Evolutionary conservation across 2,113 vertebrate species (phyloP), one percentile per base, ranked within the genome.

Genomic region (Chloebia gouldiae): DNA sequence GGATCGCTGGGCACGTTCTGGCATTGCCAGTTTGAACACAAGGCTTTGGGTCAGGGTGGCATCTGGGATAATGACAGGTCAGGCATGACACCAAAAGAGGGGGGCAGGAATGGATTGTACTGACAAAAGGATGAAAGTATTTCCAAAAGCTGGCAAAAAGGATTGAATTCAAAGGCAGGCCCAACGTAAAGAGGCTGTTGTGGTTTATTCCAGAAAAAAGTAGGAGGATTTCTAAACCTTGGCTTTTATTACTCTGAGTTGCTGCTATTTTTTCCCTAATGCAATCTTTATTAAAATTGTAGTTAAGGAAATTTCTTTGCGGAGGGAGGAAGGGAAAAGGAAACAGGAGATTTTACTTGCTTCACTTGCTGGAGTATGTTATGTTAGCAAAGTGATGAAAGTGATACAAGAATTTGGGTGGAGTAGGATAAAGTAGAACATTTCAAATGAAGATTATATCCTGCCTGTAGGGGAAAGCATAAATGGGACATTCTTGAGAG

Each of bases 1-100:
- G 39, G 12, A 51, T 7, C n/a, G 16, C 27, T 3, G 1, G 53
- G 27, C 18, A 3, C 0, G 0, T 9, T 3, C 15, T 7, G 0
- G 28, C 15, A 2, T 4, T 8, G 9, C 30, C 15, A 19, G 11
- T 17, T 39, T 30, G n/a, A n/a, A 18, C 33, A 11, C 8, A 33
- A 8, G 39, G 31, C 6, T 49, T 37, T 57, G 44, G 24, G 57
- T 50, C 49, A 42, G 61, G 31, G 42, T 19, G 27, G 13, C 23
- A 2, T 4, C 30, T 28, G 66, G 30, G 20, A 14, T 33, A 25
- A 3, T 2, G 25, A 11, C 8, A 27, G 39, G 6, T 13, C 18
- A 21, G 51, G 56, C 11, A 7, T 27, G 59, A 30, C 3, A 60
- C 30, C 19, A 28, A 64, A 57, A 47, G 7, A 1, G 5, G 15